Evolutionary conservation across 2,888 invertebrate species (phyloP).

Genomic region (Homarus gammarus): DNA sequence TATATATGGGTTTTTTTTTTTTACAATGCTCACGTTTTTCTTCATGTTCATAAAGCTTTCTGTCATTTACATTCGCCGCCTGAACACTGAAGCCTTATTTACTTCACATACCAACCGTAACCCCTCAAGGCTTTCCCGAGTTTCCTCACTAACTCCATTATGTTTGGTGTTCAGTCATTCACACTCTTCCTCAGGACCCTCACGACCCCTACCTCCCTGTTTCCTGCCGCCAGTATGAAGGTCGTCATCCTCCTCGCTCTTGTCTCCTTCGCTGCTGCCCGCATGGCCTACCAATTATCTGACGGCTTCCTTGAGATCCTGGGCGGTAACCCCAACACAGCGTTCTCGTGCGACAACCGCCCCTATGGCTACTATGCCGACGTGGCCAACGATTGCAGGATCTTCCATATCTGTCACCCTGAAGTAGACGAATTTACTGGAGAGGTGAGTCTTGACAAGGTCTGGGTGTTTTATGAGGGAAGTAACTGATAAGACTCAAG

Average conservation of each 20-base stretch:
- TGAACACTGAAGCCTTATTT: no score
- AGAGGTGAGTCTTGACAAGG: neutral
- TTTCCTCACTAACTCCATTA: no score
- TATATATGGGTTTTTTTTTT: no score
- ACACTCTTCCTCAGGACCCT: neutral
- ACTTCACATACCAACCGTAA: no score
- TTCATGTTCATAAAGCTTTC: no score
- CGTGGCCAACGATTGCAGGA: conserved; percentile 76
- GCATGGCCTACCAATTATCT: conserved; percentile 75
- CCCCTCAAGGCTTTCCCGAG: no score
- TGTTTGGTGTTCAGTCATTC: neutral
- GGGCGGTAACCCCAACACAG: neutral
- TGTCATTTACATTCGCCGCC: no score
- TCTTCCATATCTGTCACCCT: conserved; percentile 77
- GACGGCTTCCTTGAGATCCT: conserved; percentile 58
- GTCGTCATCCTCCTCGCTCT: conserved; percentile 26
- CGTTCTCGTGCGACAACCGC: conserved; percentile 76
- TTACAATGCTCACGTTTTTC: no score
- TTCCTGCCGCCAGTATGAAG: neutral
- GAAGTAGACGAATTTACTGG: conserved; percentile 55
- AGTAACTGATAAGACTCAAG: no score
- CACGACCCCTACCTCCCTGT: neutral
- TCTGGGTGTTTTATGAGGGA: no score
- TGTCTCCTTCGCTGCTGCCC: conserved; percentile 54
- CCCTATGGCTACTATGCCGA: conserved; percentile 77